Base-by-base conservation (phyloP, 23 tunicate species). In the Ascidia mentula region DNA sequence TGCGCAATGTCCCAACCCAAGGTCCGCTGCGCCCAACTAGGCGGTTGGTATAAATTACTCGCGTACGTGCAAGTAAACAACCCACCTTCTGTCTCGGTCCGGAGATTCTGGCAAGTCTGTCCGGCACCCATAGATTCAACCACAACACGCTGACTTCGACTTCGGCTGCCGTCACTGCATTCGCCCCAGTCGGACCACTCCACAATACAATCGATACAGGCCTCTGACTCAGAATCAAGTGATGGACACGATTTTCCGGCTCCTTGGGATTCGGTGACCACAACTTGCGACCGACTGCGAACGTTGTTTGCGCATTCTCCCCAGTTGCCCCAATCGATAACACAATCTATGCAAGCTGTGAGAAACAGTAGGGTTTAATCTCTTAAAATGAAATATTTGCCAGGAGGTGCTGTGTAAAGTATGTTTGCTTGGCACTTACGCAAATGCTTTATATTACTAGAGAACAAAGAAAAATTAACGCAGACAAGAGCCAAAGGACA, bases 271-370 rank as follows among this genome's bases (percentile, higher is more conserved):
- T 69, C 79, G 5, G 40, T 38, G 34, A 42, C 72, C 4, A 93
- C 69, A 45, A 59, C 40, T 77, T 83, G 75, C 28, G 79, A 38
- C 72, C 90, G 73, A 2, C 40, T 69, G 40, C 92, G 74, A 32
- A 36, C 73, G 6, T 89, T 89, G 40, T 83, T 79, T 18, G 69
- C 35, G 53, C 98, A 93, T 37, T 72, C 73, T 31, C 87, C 84
- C 93, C 93, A 93, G 69, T 84, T 89, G 18, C 72, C 87, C 98
- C 98, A 93, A 0, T 70, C 80, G 28, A 88, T 70, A 32, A 60
- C 77, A 60, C 98, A 93, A 71, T 93, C 89, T 17, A 79, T 31
- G 78, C 98, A 93, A 36, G 32, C 98, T 88, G 40, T 6, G 69
- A 65, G 26, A 13, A 17, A 42, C 53, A 42, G 15, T 12, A 42